phyloP scores from a whole-genome alignment of 1,140 invertebrate species.

The Trachelipus rathkii region DNA sequence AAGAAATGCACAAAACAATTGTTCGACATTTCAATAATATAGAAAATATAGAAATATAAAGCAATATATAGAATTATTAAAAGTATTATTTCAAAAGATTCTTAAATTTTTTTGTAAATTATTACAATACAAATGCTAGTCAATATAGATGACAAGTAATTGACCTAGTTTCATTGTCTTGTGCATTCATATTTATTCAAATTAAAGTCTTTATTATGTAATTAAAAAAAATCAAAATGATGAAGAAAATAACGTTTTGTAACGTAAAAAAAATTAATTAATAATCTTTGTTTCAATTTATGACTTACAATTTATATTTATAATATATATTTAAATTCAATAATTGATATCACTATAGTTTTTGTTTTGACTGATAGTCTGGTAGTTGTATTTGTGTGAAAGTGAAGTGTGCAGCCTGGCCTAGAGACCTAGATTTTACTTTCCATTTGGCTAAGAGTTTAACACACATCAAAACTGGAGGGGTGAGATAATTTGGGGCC shows the following conservation, averaged over 20 bases:
- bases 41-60: no score
- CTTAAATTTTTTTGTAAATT: no score
- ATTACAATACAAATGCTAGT: no score
- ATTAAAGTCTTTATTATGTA: not conserved
- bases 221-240: not conserved
- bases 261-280: not conserved
- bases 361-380: not conserved
- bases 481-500: not conserved
- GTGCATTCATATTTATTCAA: no score
- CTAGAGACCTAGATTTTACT: constrained; percentile 1
- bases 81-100: no score
- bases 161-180: not conserved
- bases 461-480: not conserved
- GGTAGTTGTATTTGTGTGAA: constrained; percentile 3
- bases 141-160: no score
- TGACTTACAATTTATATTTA: no score
- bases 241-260: not conserved
- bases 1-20: no score
- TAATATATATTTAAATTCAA: no score
- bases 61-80: no score
- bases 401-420: not conserved
- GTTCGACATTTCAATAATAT: no score
- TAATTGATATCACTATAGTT: no score
- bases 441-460: not conserved
- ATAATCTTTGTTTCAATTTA: not conserved